Base-by-base conservation (phyloP, 2,797 vertebrate species). In the Miichthys miiuy region DNA sequence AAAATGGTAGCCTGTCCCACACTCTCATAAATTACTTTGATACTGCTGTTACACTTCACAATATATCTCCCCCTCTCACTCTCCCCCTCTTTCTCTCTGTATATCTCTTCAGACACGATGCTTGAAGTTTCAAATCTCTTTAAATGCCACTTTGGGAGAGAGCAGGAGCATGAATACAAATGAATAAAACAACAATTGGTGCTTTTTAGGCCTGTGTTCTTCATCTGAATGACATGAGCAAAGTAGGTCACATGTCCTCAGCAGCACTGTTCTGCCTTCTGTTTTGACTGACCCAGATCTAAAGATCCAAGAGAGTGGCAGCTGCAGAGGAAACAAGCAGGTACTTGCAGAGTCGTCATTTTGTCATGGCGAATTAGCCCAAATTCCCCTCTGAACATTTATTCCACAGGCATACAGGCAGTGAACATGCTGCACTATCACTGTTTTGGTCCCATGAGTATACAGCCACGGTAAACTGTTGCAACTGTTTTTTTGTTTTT, bases 251-350 rank as follows among this genome's bases (percentile, higher is more conserved):
- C 27, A 0, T 76, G 82, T 71, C 56, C 54, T 65, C 50, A 38
- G 66, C 42, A 55, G 55, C 68, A 27, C 69, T 44, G 17, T 57
- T 70, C 63, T 74, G 34, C 55, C 50, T 55, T 60, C 21, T 69
- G 63, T 44, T 76, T 63, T 60, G 3, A 67, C 21, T 61, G 51
- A 83, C 41, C 72, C 38, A 69, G 34, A 38, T 38, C 34, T 38
- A 38, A 3, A 69, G 34, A 18, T 30, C 30, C 46, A 30, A 60
- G 25, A 68, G 77, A 78, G 73, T 34, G 55, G 66, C 84, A 87
- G 88, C 72, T 82, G 82, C 72, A 79, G 64, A 41, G 18, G 34
- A 84, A 83, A 84, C 78, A 77, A 83, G 78, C 81, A 87, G 80
- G 76, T 82, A 79, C 54, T 79, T 34, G 58, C 72, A 72, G 54